Conservation (phyloP, 2,797 vertebrate species). For the Coendou prehensilis region DNA sequence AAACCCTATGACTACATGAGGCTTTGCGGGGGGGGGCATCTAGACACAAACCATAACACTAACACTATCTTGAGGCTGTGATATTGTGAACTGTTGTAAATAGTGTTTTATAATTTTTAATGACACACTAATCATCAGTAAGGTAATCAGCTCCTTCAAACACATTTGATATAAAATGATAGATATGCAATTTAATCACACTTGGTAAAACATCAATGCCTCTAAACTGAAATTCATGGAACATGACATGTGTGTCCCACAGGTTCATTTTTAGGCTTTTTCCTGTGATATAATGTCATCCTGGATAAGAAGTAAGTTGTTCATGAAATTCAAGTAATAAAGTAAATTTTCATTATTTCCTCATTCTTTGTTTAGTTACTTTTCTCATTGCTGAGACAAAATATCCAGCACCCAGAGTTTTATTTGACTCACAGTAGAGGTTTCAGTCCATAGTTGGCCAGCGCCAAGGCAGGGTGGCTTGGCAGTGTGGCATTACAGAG, state of each 20-base stretch:
- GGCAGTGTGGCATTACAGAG: background rate
- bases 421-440: background rate
- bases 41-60: background rate
- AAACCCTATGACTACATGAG: background rate
- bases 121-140: background rate
- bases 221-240: background rate
- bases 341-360: constrained; percentile 18
- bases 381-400: background rate
- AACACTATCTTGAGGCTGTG: background rate
- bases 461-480: background rate
- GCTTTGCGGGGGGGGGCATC: background rate
- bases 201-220: background rate
- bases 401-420: background rate
- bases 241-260: background rate
- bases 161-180: background rate
- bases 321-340: background rate
- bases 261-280: background rate
- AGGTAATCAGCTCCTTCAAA: background rate
- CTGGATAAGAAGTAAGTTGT: background rate
- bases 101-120: background rate
- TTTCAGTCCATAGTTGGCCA: background rate
- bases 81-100: background rate
- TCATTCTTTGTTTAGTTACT: background rate
- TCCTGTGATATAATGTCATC: background rate
- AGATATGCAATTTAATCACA: background rate